A percentile compares a stretch with the other conserved stretches of the same genome.
Evolutionary conservation across 2,797 vertebrate genomes (phyloP).

Genomic region (Xenentodon cancila): DNA sequence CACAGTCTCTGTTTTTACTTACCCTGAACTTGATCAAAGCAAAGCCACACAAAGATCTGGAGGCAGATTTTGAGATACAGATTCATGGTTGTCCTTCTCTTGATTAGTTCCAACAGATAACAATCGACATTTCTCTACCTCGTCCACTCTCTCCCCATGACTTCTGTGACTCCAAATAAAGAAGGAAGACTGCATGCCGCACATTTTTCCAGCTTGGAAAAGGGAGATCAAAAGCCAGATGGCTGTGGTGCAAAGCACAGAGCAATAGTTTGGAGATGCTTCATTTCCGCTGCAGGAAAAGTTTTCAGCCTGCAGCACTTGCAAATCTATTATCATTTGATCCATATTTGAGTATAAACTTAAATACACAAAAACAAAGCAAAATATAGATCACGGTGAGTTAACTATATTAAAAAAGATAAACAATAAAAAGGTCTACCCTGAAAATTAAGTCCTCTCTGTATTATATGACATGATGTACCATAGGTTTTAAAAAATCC

Average conservation of each 20-base stretch:
- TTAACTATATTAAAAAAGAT: too few species aligned
- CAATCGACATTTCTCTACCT: slow-evolving; percentile 19
- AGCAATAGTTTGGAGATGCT: too few species aligned
- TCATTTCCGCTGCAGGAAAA: background rate
- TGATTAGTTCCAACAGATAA: slow-evolving; percentile 8
- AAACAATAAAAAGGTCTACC: too few species aligned
- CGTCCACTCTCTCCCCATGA: slow-evolving; percentile 14
- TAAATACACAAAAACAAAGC: background rate
- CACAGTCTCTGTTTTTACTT: slow-evolving; percentile 29
- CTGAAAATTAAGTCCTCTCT: too few species aligned
- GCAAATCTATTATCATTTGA: background rate
- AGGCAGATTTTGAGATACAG: slow-evolving; percentile 41
- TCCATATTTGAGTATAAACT: background rate
- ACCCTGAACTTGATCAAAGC: slow-evolving; percentile 50
- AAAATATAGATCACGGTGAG: background rate
- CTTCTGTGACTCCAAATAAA: slow-evolving; percentile 28
- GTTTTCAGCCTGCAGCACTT: slow-evolving; percentile 3
- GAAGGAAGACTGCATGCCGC: slow-evolving; percentile 49
- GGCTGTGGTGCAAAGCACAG: slow-evolving; percentile 16
- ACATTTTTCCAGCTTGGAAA: slow-evolving; percentile 75
- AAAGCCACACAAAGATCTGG: slow-evolving; percentile 53
- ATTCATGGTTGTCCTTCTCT: slow-evolving; percentile 29
- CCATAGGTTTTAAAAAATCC: too few species aligned
- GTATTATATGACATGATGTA: too few species aligned
- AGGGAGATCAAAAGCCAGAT: slow-evolving; percentile 64